Evolutionary conservation across 2,888 invertebrate species (phyloP).

Genomic region (Tetheella fluctuosa): DNA sequence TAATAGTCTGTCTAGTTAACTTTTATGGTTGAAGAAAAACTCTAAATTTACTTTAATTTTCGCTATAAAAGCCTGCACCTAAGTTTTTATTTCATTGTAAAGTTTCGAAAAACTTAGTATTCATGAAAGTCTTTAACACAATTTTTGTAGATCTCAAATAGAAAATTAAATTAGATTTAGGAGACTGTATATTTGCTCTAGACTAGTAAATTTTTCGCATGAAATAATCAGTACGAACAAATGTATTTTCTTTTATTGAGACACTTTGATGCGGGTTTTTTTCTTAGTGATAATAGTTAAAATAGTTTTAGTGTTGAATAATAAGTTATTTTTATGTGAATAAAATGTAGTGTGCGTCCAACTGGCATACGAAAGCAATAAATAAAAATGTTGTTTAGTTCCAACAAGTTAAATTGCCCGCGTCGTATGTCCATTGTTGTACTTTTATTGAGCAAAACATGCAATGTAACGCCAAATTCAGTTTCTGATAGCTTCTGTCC

Average conservation of each 20-base stretch:
- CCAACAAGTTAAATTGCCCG: background rate
- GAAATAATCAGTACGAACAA: background rate
- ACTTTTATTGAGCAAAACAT: background rate
- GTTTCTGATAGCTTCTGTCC: background rate
- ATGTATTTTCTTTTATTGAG: background rate
- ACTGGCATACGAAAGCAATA: background rate
- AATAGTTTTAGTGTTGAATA: background rate
- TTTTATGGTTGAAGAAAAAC: slow-evolving; percentile 3
- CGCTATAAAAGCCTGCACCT: slow-evolving; percentile 1
- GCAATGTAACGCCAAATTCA: background rate
- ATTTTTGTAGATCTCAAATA: slow-evolving; percentile 30
- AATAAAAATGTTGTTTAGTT: background rate
- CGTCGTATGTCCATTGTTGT: background rate
- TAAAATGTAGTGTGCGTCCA: background rate
- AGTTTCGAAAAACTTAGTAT: slow-evolving; percentile 20
- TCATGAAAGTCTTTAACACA: slow-evolving; percentile 27
- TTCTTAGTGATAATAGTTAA: background rate
- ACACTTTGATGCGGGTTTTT: background rate
- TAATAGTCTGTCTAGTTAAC: background rate
- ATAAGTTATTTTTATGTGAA: no score
- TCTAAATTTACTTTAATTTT: slow-evolving; percentile 1
- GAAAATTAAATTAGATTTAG: slow-evolving; percentile 26
- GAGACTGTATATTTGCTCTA: background rate
- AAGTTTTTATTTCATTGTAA: slow-evolving; percentile 34
- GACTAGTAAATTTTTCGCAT: slow-evolving; percentile 8